Conservation (phyloP, 2,888 invertebrate species). For the Epicampocera succincta region DNA sequence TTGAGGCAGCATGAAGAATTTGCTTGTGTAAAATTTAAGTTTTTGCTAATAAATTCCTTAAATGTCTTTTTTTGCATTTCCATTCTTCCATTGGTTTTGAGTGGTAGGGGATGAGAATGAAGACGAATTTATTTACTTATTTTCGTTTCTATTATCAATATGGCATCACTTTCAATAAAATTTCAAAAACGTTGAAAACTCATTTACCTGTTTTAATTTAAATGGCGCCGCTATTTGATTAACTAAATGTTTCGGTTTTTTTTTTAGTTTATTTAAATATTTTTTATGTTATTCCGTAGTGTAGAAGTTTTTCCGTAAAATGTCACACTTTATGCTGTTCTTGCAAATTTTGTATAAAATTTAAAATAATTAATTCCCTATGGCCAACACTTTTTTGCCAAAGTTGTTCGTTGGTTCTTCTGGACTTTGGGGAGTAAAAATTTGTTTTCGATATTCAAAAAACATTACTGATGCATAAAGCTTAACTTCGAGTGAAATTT, state of each 20-base stretch:
- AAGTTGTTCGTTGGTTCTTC: background rate
- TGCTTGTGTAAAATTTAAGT: background rate
- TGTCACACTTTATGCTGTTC: constrained; percentile 19
- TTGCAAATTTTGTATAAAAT: constrained; percentile 28
- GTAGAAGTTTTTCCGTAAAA: background rate
- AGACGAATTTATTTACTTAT: background rate
- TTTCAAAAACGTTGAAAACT: background rate
- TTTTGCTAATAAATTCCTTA: constrained; percentile 19
- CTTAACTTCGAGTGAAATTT: constrained; percentile 50
- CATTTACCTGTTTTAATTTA: background rate
- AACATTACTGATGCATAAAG: constrained; percentile 36
- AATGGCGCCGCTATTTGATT: constrained; percentile 25
- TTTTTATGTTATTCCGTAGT: no score
- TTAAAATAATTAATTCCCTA: constrained; percentile 71
- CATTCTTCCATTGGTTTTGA: background rate
- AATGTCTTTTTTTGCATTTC: background rate
- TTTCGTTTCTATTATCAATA: background rate
- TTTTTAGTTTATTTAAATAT: no score
- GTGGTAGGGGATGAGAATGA: background rate
- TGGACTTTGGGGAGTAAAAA: background rate
- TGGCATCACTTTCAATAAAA: constrained; percentile 2
- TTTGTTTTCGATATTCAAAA: constrained; percentile 11
- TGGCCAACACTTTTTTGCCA: constrained; percentile 68
- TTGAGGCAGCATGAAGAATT: constrained; percentile 26
- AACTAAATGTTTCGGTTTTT: background rate